These are phyloP conservation scores for Equus quagga DNA, from an alignment of 2,113 vertebrate species.

Conservation along the genomic window DNA sequence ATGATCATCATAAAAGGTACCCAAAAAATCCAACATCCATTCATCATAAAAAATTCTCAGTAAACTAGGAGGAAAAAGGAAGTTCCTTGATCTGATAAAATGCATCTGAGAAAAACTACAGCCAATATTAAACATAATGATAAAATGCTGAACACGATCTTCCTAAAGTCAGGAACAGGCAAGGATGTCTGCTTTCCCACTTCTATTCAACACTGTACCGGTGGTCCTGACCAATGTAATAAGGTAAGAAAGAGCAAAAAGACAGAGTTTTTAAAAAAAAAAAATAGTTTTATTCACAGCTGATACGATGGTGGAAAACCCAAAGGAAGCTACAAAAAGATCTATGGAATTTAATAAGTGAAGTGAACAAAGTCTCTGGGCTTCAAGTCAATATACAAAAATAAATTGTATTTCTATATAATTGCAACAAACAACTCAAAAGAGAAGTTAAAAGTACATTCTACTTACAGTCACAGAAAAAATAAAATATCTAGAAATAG, in stretches of 20 bases:
- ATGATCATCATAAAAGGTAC: background rate
- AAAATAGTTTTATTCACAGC: background rate
- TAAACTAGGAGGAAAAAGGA: background rate
- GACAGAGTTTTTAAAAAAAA: background rate
- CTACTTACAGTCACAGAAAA: background rate
- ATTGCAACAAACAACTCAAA: background rate
- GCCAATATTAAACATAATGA: background rate
- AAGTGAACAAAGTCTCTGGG: background rate
- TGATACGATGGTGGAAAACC: background rate
- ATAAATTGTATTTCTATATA: background rate
- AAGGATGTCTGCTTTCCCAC: background rate
- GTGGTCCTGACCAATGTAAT: background rate
- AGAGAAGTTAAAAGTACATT: conserved; percentile 19
- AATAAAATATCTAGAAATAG: background rate
- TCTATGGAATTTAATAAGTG: background rate
- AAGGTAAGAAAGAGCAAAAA: background rate
- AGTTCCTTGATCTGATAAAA: background rate
- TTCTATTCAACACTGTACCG: background rate
- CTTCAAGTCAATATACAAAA: background rate
- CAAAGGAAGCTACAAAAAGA: background rate
- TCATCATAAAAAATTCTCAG: background rate
- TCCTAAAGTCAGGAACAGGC: background rate
- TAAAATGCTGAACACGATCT: background rate
- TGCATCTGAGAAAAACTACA: background rate
- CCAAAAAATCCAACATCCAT: background rate